Conservation (phyloP, 2,888 invertebrate species). For the Amblyjoppa fuscipennis region DNA sequence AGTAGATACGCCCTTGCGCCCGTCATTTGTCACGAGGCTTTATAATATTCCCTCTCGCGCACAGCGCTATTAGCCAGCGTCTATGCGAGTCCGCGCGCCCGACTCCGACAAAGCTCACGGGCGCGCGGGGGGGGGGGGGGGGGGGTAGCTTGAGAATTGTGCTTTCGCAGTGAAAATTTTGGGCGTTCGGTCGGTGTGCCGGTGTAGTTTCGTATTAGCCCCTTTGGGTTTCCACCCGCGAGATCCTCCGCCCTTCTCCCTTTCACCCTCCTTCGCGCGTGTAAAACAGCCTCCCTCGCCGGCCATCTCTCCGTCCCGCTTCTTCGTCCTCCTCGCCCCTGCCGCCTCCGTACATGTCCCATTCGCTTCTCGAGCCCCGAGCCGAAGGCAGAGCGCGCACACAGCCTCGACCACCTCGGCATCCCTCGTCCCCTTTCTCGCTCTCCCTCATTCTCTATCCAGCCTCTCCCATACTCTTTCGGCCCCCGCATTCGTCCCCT, state of each 20-base stretch:
- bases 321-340: conserved; percentile 57
- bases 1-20: background rate
- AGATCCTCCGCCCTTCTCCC: conserved; percentile 65
- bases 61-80: background rate
- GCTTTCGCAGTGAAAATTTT: conserved; percentile 66
- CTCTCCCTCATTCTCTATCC: conserved; percentile 41
- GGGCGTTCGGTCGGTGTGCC: conserved; percentile 7
- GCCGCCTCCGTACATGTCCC: conserved; percentile 67
- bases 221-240: conserved; percentile 71
- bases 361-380: conserved; percentile 73
- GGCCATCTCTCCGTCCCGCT: conserved; percentile 52
- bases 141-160: conserved; percentile 48
- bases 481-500: conserved; percentile 36
- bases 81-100: conserved; percentile 2
- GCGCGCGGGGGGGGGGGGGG: background rate
- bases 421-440: conserved; percentile 32
- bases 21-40: conserved; percentile 1
- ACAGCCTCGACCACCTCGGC: conserved; percentile 47
- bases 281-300: conserved; percentile 38
- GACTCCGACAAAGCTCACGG: conserved; percentile 13
- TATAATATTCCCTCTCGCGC: background rate
- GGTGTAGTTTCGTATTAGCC: conserved; percentile 74
- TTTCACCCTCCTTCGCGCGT: conserved; percentile 67
- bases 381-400: conserved; percentile 66
- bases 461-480: conserved; percentile 26